Evolutionary conservation across 2,888 invertebrate species (phyloP).

Genomic region (Salticus scenicus): DNA sequence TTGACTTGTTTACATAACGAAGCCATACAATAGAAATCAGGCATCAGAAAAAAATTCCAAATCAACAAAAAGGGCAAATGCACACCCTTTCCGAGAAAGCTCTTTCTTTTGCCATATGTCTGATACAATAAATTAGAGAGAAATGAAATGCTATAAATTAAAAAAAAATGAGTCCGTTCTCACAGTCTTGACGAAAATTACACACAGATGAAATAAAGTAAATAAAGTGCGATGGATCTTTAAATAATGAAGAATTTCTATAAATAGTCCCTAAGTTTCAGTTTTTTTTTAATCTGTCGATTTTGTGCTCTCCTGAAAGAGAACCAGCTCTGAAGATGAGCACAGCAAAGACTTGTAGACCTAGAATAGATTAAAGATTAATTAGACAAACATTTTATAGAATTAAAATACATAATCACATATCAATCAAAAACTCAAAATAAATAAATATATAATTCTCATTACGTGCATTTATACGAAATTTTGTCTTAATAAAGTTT

Average conservation of each 20-base stretch:
- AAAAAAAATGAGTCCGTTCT: background rate
- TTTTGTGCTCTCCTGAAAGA: constrained; percentile 26
- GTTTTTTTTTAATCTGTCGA: constrained; percentile 9
- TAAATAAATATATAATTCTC: too few species aligned
- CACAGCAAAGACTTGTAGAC: constrained; percentile 40
- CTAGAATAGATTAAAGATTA: constrained; percentile 23
- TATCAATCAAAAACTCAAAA: background rate
- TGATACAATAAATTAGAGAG: background rate
- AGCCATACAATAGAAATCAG: too few species aligned
- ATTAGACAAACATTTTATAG: background rate
- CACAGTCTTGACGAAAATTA: constrained; percentile 23
- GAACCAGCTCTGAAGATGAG: constrained; percentile 51
- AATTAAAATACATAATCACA: background rate
- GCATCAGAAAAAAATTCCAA: too few species aligned
- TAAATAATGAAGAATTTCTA: constrained; percentile 42
- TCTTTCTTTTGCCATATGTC: too few species aligned
- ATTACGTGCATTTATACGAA: background rate
- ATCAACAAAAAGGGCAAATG: too few species aligned
- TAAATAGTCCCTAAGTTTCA: constrained; percentile 46
- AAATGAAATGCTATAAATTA: background rate
- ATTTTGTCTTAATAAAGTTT: too few species aligned
- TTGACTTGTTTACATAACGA: too few species aligned
- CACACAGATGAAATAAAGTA: constrained; percentile 36
- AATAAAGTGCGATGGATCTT: constrained; percentile 34
- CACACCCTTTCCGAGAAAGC: too few species aligned